phyloP scores from a whole-genome alignment of 2,113 vertebrate genomes.

The Anser brachyrhynchus region DNA sequence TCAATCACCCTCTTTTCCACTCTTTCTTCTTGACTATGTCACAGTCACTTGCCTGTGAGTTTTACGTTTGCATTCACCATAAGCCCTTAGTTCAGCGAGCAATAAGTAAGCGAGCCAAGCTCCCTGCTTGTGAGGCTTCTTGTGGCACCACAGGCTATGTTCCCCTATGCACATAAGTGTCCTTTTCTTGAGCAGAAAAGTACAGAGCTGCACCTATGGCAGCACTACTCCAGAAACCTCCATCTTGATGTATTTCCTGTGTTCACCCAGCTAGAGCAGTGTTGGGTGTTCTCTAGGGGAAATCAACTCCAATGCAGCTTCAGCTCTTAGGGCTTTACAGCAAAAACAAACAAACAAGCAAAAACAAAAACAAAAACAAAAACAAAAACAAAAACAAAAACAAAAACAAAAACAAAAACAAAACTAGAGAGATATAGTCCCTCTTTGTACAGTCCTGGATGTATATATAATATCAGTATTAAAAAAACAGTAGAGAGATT shows the following conservation, averaged over 20 bases:
- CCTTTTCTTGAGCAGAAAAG: not conserved
- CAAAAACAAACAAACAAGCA: not conserved
- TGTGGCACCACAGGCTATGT: not conserved
- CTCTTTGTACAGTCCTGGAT: not conserved
- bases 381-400: too few species aligned
- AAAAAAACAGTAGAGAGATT: not conserved
- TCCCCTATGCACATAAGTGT: not conserved
- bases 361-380: not conserved
- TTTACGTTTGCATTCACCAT: not conserved
- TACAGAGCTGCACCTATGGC: not conserved
- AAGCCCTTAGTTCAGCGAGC: not conserved
- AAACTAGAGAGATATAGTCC: fast-evolving
- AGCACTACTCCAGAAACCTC: slow-evolving; percentile 4
- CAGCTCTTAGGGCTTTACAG: not conserved
- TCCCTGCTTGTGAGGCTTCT: not conserved
- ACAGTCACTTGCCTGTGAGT: not conserved
- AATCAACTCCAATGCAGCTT: not conserved
- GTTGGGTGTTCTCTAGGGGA: not conserved
- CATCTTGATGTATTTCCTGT: not conserved
- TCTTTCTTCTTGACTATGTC: not conserved
- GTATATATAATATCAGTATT: not conserved
- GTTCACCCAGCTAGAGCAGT: not conserved
- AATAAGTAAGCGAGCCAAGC: not conserved
- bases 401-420: too few species aligned
- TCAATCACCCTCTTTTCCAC: not conserved